A percentile compares a stretch with the other conserved stretches of the same genome.
These are phyloP conservation scores for Aphelocoma californica DNA, from an alignment of 2,797 vertebrate species.

Conservation along the genomic window DNA sequence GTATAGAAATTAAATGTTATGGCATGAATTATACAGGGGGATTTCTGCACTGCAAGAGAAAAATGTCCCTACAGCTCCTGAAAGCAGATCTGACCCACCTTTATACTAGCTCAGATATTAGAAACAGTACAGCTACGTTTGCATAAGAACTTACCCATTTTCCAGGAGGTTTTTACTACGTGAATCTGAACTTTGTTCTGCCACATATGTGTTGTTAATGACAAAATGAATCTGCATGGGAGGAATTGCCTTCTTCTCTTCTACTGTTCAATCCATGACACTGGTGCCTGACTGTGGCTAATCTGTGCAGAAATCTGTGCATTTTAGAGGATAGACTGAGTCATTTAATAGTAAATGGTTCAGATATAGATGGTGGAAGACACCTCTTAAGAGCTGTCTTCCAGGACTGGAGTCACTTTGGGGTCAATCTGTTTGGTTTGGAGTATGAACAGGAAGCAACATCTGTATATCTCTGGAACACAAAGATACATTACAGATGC, in stretches of 20 bases:
- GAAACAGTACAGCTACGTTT: not conserved
- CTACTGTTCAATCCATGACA: not conserved
- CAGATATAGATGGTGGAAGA: not conserved
- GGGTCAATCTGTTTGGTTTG: not conserved
- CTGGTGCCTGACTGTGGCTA: not conserved
- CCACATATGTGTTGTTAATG: not conserved
- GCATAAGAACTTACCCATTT: not conserved
- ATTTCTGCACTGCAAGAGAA: not conserved
- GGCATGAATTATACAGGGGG: accelerated
- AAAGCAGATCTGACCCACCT: not conserved
- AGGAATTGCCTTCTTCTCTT: not conserved
- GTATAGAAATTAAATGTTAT: not conserved
- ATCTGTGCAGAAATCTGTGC: not conserved
- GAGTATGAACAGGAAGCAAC: not conserved
- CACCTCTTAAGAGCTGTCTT: not conserved
- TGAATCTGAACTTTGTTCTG: not conserved
- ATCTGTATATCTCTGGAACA: not conserved
- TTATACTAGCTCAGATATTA: not conserved
- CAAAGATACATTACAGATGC: not conserved
- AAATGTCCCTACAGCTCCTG: not conserved
- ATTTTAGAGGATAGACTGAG: not conserved
- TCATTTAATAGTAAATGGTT: not conserved
- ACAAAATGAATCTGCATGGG: not conserved
- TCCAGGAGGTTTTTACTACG: not conserved
- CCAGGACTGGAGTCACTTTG: not conserved